phyloP scores from a whole-genome alignment of 2,113 vertebrate genomes.

The Phocoena sinus region DNA sequence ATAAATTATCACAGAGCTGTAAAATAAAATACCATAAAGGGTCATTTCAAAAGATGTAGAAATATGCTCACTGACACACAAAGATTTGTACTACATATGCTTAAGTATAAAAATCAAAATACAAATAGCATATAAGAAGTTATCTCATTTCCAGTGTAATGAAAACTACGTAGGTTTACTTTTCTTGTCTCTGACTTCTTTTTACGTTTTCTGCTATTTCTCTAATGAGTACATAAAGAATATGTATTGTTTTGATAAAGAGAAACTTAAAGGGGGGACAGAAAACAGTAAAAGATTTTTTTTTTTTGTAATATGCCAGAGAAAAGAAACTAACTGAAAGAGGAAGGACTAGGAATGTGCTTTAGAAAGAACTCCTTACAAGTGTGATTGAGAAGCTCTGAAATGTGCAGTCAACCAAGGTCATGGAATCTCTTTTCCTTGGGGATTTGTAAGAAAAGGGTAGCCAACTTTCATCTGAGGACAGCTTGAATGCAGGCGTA shows the following conservation, averaged over 20 bases:
- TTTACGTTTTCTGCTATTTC: not conserved
- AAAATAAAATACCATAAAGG: slow-evolving; percentile 13
- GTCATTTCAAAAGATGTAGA: not conserved
- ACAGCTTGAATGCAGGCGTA: slow-evolving; percentile 19
- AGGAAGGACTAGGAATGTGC: not conserved
- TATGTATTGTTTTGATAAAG: not conserved
- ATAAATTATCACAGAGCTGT: not conserved
- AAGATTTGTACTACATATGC: not conserved
- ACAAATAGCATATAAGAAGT: not conserved
- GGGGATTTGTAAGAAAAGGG: slow-evolving; percentile 48
- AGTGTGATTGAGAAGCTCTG: not conserved
- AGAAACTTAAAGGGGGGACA: not conserved
- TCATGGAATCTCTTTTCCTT: not conserved
- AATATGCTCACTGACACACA: not conserved
- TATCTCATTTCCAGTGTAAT: not conserved
- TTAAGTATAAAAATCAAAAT: not conserved
- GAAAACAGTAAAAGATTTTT: not conserved
- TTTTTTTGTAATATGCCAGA: not conserved
- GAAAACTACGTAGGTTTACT: not conserved
- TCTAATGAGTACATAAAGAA: not conserved
- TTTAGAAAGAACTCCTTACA: not conserved
- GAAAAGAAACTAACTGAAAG: slow-evolving; percentile 26
- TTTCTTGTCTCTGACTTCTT: not conserved
- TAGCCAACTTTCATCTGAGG: slow-evolving; percentile 14
- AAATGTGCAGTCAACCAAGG: slow-evolving; percentile 28